phyloP scores from a whole-genome alignment of 2,888 invertebrate species.

The Clusia tigrina region DNA sequence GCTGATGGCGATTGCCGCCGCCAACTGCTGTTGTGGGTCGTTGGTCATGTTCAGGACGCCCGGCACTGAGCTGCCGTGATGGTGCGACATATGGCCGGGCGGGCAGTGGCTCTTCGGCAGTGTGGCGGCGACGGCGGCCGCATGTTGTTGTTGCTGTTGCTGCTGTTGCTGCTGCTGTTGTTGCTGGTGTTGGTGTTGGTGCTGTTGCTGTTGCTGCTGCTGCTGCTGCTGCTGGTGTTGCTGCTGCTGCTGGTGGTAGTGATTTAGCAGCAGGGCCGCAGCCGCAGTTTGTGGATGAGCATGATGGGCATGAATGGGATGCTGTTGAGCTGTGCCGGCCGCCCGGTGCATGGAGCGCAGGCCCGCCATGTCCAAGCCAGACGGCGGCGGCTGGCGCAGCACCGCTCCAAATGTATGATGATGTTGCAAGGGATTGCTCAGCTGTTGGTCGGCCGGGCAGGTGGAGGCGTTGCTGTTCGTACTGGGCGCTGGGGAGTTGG shows the following conservation, averaged over 20 bases:
- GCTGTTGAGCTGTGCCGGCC: slow-evolving; percentile 28
- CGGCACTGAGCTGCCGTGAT: slow-evolving; percentile 14
- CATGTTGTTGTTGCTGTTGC: slow-evolving; percentile 41
- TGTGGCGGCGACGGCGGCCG: too few relatives aligned
- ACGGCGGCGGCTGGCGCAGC: slow-evolving; percentile 8
- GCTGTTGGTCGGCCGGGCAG: slow-evolving; percentile 37
- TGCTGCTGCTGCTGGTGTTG: slow-evolving; percentile 61
- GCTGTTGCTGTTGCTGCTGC: slow-evolving; percentile 52
- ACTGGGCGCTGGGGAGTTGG: slow-evolving; percentile 57
- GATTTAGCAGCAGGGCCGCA: slow-evolving; percentile 53
- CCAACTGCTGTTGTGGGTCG: not conserved
- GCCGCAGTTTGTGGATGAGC: slow-evolving; percentile 43
- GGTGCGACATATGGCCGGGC: slow-evolving; percentile 1
- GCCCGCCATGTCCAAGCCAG: slow-evolving; percentile 18
- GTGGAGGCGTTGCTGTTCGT: slow-evolving; percentile 55
- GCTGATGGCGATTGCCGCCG: slow-evolving; percentile 30
- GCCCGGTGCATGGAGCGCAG: slow-evolving; percentile 22
- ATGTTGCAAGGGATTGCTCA: slow-evolving; percentile 42
- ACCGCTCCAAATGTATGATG: slow-evolving; percentile 37
- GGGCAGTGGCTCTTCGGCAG: slow-evolving; percentile 11
- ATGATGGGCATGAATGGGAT: slow-evolving; percentile 45
- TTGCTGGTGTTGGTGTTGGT: slow-evolving; percentile 64
- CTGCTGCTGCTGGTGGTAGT: slow-evolving; percentile 50
- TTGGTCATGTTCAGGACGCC: slow-evolving; percentile 15
- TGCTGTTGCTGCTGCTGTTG: slow-evolving; percentile 49